Evolutionary conservation across 1,140 invertebrate genomes (phyloP).

Genomic region (Drosophila littoralis): DNA sequence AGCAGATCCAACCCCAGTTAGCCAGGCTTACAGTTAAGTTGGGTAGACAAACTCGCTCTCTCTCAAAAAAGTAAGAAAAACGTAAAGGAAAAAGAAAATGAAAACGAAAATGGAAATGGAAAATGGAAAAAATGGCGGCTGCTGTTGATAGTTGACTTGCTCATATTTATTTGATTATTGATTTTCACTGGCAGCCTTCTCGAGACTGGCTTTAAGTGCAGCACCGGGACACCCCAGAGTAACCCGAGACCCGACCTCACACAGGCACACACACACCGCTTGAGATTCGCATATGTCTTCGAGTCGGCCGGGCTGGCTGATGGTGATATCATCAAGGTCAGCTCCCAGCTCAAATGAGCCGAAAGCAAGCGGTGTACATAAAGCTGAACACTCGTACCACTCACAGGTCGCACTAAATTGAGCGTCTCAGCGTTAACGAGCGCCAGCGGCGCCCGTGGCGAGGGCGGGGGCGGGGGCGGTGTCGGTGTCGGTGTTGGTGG

Average conservation of each 20-base stretch:
- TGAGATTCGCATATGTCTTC: slow-evolving; percentile 65
- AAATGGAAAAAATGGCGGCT: slow-evolving; percentile 49
- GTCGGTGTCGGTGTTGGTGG: slow-evolving; percentile 14
- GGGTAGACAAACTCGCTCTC: slow-evolving; percentile 13
- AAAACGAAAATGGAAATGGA: slow-evolving; percentile 3
- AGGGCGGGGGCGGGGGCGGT: slow-evolving; percentile 20
- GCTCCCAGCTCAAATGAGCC: slow-evolving; percentile 49
- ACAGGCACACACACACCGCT: slow-evolving; percentile 13
- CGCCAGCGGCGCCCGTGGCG: slow-evolving; percentile 42
- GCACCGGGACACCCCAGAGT: slow-evolving; percentile 57
- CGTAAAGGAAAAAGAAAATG: background rate
- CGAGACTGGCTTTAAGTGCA: slow-evolving; percentile 67
- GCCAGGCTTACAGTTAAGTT: slow-evolving; percentile 4
- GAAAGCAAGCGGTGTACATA: slow-evolving; percentile 54
- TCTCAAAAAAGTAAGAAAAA: background rate
- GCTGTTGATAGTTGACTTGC: slow-evolving; percentile 73
- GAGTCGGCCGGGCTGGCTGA: slow-evolving; percentile 28
- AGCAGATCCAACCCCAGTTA: background rate
- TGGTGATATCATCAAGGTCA: slow-evolving; percentile 79
- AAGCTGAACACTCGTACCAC: slow-evolving; percentile 48
- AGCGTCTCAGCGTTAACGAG: slow-evolving; percentile 81
- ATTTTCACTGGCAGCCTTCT: slow-evolving; percentile 61
- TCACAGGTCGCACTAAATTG: slow-evolving; percentile 70
- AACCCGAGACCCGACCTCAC: slow-evolving; percentile 52
- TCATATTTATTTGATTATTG: slow-evolving; percentile 74